Evolutionary conservation across 2,797 vertebrate genomes (phyloP), one percentile per base, ranked within the genome.

Genomic region (Echeneis naucrates): DNA sequence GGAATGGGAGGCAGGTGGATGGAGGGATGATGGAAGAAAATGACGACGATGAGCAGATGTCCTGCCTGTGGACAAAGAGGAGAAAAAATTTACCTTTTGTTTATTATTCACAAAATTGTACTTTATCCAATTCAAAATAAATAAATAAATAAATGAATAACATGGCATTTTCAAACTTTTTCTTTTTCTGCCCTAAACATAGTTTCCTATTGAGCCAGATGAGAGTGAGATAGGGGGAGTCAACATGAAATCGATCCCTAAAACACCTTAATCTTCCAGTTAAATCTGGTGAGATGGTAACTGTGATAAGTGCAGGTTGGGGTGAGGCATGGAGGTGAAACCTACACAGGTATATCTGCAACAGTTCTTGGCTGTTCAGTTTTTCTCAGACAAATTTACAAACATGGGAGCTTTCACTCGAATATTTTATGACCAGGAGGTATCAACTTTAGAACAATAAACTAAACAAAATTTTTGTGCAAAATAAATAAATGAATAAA

Each of bases 231-330:
- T n/a, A n/a, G n/a, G n/a, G n/a, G n/a, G n/a, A 51, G 72, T 19
- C 63, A 80, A 83, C 82, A n/a, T 88, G 84, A 89, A 92, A 89
- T 90, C 82, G 52, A 91, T 90, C 54, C 80, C 55, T 80, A 83
- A 87, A 87, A 90, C 88, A 87, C 87, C 86, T 89, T 88, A 87
- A 90, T 91, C 89, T 88, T 86, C 83, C 89, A 92, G 89, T 89
- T 91, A 91, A 77, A 82, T 42, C 72, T 69, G 80, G 81, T 78
- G 89, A 83, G 87, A 81, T 58, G 87, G 90, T 86, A 87, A 93
- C 88, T 94, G 95, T 94, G 94, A 96, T 96, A 88, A 92, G 90
- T 88, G 93, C 94, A 95, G 95, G 95, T 95, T 95, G 95, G 92
- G 86, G 94, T 23, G 82, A 83, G 76, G 54, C 52, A 2, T 62